Evolutionary conservation across 1,140 invertebrate species (phyloP).

Genomic region (Bemisia tabaci): DNA sequence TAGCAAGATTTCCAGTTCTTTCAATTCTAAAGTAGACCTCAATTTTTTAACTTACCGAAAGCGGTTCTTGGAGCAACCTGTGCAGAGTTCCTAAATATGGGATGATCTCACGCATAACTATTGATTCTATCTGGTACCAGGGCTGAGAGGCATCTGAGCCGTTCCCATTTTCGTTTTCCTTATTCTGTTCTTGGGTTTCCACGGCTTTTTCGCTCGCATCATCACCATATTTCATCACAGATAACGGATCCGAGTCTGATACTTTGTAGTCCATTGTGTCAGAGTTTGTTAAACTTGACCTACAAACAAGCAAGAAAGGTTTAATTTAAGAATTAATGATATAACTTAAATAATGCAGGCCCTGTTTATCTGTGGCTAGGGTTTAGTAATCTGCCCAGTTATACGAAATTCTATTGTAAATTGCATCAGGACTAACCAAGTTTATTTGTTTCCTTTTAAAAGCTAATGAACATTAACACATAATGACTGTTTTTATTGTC

Average conservation of each 20-base stretch:
- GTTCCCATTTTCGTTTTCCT: not conserved
- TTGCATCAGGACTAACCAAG: no score
- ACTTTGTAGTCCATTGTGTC: not conserved
- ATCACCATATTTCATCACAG: conserved; percentile 3
- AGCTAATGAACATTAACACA: no score
- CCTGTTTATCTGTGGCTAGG: no score
- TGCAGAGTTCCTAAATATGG: conserved; percentile 56
- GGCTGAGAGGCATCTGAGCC: not conserved
- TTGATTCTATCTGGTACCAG: conserved; percentile 38
- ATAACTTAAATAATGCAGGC: no score
- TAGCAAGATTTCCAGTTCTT: no score
- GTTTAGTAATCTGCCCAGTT: no score
- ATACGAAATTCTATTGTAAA: no score
- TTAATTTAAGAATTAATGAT: no score
- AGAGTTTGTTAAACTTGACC: not conserved
- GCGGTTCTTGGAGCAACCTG: conserved; percentile 30
- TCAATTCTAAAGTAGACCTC: no score
- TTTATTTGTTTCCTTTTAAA: no score
- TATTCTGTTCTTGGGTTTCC: not conserved
- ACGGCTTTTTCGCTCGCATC: not conserved
- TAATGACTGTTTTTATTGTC: no score
- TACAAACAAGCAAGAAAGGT: no score
- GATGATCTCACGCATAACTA: conserved; percentile 44
- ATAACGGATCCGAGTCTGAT: not conserved
- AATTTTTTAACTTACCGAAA: not conserved